A percentile compares a stretch with the other conserved stretches of the same genome.
These are phyloP conservation scores for Mallotus villosus DNA, from an alignment of 2,797 vertebrate genomes.

Conservation along the genomic window DNA sequence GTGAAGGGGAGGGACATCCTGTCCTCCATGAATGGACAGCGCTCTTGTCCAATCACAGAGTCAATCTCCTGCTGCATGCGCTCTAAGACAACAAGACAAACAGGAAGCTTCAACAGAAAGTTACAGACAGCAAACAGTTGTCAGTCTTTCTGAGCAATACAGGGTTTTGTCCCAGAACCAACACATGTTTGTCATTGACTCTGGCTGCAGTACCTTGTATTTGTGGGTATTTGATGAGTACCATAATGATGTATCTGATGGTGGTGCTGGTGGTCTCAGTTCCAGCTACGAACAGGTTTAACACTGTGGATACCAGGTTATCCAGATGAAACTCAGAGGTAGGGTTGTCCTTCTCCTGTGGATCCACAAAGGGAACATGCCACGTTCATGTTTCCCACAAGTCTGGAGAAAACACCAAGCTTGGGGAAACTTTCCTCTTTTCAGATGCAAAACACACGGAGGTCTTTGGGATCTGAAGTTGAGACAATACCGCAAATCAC, in stretches of 20 bases:
- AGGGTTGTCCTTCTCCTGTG: conserved; percentile 68
- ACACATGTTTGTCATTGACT: not conserved
- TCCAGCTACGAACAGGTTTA: conserved; percentile 75
- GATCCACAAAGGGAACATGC: not conserved
- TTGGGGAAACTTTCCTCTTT: not conserved
- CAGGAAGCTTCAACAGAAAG: not conserved
- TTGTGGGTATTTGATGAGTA: conserved; percentile 74
- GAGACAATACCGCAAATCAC: not conserved
- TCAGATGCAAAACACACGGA: not conserved
- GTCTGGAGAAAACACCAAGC: not conserved
- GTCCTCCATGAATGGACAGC: conserved; percentile 62
- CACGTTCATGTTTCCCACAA: not conserved
- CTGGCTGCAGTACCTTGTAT: conserved; percentile 67
- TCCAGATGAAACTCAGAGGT: conserved; percentile 71
- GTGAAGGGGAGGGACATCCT: conserved; percentile 75
- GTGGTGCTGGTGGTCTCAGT: conserved; percentile 74
- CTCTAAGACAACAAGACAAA: conserved; percentile 51
- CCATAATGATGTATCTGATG: conserved; percentile 68
- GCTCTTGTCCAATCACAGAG: conserved; percentile 56
- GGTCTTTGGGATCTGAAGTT: no score
- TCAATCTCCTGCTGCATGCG: conserved; percentile 71
- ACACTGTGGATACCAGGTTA: conserved; percentile 66
- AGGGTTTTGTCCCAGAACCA: not conserved
- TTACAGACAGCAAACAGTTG: not conserved
- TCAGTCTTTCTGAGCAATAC: not conserved